A percentile compares a stretch with the other conserved stretches of the same genome.
phyloP scores from a whole-genome alignment of 1,140 invertebrate genomes.

The Aphelenchoides besseyi region DNA sequence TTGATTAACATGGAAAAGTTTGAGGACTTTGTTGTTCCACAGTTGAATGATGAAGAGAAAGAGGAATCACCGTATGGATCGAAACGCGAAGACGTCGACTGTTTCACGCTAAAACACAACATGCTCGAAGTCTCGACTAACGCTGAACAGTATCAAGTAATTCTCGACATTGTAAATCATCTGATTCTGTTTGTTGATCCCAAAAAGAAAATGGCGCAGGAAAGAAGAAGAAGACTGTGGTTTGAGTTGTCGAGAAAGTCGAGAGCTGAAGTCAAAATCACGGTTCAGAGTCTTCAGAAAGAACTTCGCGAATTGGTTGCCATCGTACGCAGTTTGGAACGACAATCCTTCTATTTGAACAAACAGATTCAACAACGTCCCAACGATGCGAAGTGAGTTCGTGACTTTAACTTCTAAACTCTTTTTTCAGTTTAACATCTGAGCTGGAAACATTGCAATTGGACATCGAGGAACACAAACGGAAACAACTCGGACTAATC shows the following conservation, averaged over 20 bases:
- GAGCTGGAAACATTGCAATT: constrained; percentile 29
- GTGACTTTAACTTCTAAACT: too few species aligned
- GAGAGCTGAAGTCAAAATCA: constrained; percentile 71
- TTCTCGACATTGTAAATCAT: constrained; percentile 80
- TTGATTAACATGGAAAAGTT: constrained; percentile 71
- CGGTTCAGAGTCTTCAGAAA: constrained; percentile 67
- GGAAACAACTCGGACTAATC: constrained; percentile 76
- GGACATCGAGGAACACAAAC: constrained; percentile 83
- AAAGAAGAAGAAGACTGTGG: constrained; percentile 68
- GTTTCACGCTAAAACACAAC: constrained; percentile 95
- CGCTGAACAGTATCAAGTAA: constrained; percentile 67
- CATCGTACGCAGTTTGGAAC: constrained; percentile 48
- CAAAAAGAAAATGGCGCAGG: constrained; percentile 77
- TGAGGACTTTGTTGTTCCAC: constrained; percentile 66
- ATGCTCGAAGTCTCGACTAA: constrained; percentile 93
- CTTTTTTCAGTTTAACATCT: constrained; percentile 27
- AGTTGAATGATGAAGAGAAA: constrained; percentile 24
- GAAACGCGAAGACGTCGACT: constrained; percentile 78
- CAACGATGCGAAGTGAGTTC: not conserved
- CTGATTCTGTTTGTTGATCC: constrained; percentile 91
- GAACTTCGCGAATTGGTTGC: constrained; percentile 60
- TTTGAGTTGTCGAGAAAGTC: constrained; percentile 82
- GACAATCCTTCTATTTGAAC: constrained; percentile 58
- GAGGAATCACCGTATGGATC: constrained; percentile 49
- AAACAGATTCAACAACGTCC: constrained; percentile 36